Evolutionary conservation across 2,888 invertebrate genomes (phyloP).

Genomic region (Apamea anceps): DNA sequence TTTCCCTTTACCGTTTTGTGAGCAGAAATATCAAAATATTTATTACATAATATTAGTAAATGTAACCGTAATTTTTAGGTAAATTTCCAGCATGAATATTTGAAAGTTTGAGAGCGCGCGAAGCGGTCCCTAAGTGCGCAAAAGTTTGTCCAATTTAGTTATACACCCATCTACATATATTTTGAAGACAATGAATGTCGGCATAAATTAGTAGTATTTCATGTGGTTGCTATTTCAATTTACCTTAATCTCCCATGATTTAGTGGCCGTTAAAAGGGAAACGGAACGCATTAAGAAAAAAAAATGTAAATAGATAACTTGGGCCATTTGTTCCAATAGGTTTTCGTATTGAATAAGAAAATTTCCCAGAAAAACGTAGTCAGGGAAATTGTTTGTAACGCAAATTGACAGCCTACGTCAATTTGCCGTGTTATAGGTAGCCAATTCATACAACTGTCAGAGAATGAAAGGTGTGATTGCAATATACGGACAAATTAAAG

Average conservation of each 20-base stretch:
- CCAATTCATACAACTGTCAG: too few species aligned
- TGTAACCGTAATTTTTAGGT: conserved; percentile 65
- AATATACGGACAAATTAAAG: too few species aligned
- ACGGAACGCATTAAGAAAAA: not conserved
- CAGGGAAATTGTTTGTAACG: not conserved
- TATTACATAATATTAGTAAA: conserved; percentile 72
- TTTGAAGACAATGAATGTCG: conserved; percentile 52
- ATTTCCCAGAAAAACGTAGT: not conserved
- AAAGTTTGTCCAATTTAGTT: conserved; percentile 65
- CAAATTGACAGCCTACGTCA: not conserved
- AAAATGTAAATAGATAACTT: not conserved
- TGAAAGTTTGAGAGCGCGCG: conserved; percentile 53
- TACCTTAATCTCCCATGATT: conserved; percentile 28
- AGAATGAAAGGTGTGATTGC: too few species aligned
- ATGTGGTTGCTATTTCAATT: conserved; percentile 45
- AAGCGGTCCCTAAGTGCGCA: conserved; percentile 50
- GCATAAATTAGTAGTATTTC: conserved; percentile 49
- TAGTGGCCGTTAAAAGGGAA: conserved; percentile 12
- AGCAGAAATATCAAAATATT: conserved; percentile 54
- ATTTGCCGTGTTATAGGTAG: not conserved
- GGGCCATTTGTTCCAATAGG: not conserved
- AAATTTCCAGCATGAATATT: conserved; percentile 62
- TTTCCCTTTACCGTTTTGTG: too few species aligned
- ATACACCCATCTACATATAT: conserved; percentile 55
- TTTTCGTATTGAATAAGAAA: not conserved